phyloP scores from a whole-genome alignment of 2,888 invertebrate genomes.

The Drosophila atroscutellata region DNA sequence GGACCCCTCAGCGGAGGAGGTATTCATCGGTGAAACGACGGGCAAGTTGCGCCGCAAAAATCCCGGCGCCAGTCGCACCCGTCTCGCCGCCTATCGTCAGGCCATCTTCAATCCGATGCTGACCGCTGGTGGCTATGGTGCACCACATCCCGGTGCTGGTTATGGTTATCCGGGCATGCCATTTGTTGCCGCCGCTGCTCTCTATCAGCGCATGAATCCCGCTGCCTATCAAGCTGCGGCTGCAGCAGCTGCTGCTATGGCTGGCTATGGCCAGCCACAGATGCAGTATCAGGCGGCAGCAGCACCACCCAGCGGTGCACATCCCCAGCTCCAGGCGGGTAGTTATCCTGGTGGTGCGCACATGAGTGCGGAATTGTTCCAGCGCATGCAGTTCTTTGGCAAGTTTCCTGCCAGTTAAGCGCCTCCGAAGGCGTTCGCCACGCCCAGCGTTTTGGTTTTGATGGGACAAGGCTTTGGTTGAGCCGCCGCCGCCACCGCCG shows the following conservation, averaged over 20 bases:
- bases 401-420: constrained; percentile 82
- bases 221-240: constrained; percentile 70
- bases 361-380: constrained; percentile 84
- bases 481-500: constrained; percentile 27
- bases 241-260: constrained; percentile 59
- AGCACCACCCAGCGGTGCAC: constrained; percentile 40
- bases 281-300: constrained; percentile 59
- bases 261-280: constrained; percentile 64
- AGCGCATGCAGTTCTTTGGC: constrained; percentile 85
- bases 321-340: constrained; percentile 63
- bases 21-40: constrained; percentile 98
- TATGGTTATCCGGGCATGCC: constrained; percentile 66
- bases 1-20: constrained; percentile 98
- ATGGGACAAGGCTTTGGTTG: constrained; percentile 64
- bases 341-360: constrained; percentile 60
- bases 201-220: constrained; percentile 83
- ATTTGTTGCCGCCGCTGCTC: constrained; percentile 77
- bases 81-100: constrained; percentile 95
- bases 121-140: constrained; percentile 68
- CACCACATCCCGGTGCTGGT: constrained; percentile 50
- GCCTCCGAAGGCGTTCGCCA: constrained; percentile 23
- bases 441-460: constrained; percentile 76
- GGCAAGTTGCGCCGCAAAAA: constrained; percentile 96
- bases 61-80: constrained; percentile 94
- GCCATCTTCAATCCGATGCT: constrained; percentile 82